Evolutionary conservation across 1,140 invertebrate species (phyloP), one percentile per base, ranked within the genome.

Genomic region (Drosophila asahinai): DNA sequence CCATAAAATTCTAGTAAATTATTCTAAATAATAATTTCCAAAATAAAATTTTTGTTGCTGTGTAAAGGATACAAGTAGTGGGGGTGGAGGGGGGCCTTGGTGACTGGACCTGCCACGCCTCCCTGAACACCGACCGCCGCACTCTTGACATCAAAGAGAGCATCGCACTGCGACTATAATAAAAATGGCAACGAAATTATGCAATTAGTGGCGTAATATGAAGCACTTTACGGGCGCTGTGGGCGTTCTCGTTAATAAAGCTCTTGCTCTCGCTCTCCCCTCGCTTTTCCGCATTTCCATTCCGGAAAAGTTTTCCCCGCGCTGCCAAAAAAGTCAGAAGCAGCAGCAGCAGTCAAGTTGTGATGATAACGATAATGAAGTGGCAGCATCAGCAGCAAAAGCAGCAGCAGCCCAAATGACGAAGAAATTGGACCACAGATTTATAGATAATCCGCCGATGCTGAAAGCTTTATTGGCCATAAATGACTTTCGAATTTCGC

Each of bases 181-280:
- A 86, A 86, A 86, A 86, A 86, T 87, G 80, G 67, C 83, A 87
- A 87, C 84, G 80, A 87, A 87, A 87, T 87, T 87, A 87, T 87
- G 84, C 83, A 87, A 87, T 87, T 87, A 89, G 83, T 87, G 80
- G 84, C 80, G 77, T 89, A 89, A 87, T 89, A 87, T 83, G 73
- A 87, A 89, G 84, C 83, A 87, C 83, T 86, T 86, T 86, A 82
- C 83, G 77, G 83, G 71, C 80, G 81, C 80, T 87, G 83, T 86
- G 83, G 83, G 83, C 80, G 83, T 80, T 86, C 80, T 74, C 77
- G 76, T 86, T 87, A 80, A 86, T 82, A 86, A 76, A 71, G 66
- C 48, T 36, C 25, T 14, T 25, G 22, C 22, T 25, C 47, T 12
- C 27, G 12, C 33, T 19, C n/a, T 2, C 12, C 15, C 22, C 11